Percentiles rank a stretch among this genome's conserved stretches.
Evolutionary conservation across 1,140 invertebrate species (phyloP).

Genomic region (Ceratosolen solmsi): DNA sequence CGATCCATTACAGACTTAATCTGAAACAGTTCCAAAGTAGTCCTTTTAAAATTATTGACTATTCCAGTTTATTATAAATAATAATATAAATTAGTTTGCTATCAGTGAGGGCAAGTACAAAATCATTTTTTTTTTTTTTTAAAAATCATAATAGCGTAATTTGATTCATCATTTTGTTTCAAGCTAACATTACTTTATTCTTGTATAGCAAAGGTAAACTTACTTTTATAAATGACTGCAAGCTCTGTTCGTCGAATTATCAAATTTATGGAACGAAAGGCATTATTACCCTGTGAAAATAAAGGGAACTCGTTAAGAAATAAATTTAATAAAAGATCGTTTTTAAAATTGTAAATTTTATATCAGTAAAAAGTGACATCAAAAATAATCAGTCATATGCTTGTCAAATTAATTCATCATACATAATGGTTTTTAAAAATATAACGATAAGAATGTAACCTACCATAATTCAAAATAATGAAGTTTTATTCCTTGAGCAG

Average conservation of each 20-base stretch:
- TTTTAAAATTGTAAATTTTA: background rate
- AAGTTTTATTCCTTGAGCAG: background rate
- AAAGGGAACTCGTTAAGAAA: background rate
- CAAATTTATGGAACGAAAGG: too few relatives aligned
- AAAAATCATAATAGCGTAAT: constrained; percentile 50
- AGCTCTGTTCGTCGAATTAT: too few relatives aligned
- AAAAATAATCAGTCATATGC: constrained; percentile 64
- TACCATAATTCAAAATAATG: background rate
- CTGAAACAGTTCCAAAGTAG: constrained; percentile 5
- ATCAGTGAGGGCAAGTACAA: constrained; percentile 45
- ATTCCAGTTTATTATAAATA: background rate
- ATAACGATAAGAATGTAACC: background rate
- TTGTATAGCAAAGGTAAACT: background rate
- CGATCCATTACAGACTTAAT: background rate
- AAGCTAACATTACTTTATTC: constrained; percentile 3
- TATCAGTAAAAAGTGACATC: constrained; percentile 59
- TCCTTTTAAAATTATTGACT: background rate
- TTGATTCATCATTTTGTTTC: constrained; percentile 3
- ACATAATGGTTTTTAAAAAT: background rate
- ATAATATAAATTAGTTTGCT: background rate
- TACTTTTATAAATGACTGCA: background rate
- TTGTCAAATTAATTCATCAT: constrained; percentile 59
- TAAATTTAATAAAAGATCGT: background rate
- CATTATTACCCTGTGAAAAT: background rate
- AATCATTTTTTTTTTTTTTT: constrained; percentile 22